Conservation (phyloP, 1,140 invertebrate species). For the Drosophila varians region DNA sequence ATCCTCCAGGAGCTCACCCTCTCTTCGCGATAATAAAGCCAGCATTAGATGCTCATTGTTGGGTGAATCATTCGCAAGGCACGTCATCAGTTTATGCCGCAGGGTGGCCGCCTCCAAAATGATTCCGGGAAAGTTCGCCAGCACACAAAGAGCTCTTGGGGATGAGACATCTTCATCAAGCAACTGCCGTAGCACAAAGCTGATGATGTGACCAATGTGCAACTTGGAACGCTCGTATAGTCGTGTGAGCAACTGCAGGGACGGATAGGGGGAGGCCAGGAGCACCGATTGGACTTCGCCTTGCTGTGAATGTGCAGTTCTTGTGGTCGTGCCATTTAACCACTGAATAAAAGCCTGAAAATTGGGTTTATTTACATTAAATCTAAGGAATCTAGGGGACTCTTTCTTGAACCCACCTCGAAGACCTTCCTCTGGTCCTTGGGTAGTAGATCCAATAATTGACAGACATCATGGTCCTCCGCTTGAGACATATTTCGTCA, state of each 20-base stretch:
- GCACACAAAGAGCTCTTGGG: conserved; percentile 50
- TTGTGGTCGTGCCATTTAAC: conserved; percentile 23
- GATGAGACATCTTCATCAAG: conserved; percentile 40
- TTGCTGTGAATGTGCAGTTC: conserved; percentile 13
- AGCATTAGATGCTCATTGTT: conserved; percentile 44
- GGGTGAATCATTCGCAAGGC: conserved; percentile 16
- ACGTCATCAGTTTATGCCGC: conserved; percentile 33
- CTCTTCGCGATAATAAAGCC: conserved; percentile 45
- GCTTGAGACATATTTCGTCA: conserved; percentile 17
- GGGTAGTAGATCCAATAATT: conserved; percentile 48
- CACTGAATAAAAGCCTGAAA: conserved; percentile 46
- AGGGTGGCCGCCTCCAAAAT: conserved; percentile 43
- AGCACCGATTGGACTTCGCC: conserved; percentile 31
- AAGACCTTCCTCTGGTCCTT: conserved; percentile 37
- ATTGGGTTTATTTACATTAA: not conserved
- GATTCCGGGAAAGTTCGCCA: conserved; percentile 59
- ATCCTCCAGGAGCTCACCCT: conserved; percentile 32
- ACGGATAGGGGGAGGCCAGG: conserved; percentile 43
- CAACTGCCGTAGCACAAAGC: conserved; percentile 33
- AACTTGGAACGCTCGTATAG: conserved; percentile 42
- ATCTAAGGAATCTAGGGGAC: not conserved
- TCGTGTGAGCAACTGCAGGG: conserved; percentile 45
- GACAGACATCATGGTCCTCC: conserved; percentile 24
- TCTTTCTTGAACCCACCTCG: conserved; percentile 18
- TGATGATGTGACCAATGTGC: conserved; percentile 51